These are phyloP conservation scores for Anticlea derivata DNA, from an alignment of 2,888 invertebrate species.

Conservation along the genomic window DNA sequence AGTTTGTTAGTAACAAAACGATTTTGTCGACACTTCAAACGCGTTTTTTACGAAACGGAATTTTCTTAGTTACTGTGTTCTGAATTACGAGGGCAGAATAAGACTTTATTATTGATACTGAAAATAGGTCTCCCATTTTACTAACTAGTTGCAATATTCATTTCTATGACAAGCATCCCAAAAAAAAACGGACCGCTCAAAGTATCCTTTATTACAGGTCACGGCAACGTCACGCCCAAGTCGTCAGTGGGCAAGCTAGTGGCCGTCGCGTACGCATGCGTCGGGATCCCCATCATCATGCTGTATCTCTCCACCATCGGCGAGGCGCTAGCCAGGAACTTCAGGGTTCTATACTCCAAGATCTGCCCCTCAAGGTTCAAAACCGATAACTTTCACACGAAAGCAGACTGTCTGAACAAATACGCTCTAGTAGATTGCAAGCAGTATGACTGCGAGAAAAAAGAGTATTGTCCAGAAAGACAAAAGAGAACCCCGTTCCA, in stretches of 20 bases:
- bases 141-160: too few relatives aligned
- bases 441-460: constrained; percentile 50
- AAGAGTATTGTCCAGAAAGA: constrained; percentile 45
- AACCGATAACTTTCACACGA: constrained; percentile 51
- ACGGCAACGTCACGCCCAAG: constrained; percentile 92
- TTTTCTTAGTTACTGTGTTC: too few relatives aligned
- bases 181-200: not conserved
- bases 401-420: constrained; percentile 52
- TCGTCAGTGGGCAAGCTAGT: constrained; percentile 91
- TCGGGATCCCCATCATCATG: constrained; percentile 94
- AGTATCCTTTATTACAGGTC: constrained; percentile 84
- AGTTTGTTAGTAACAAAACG: too few relatives aligned
- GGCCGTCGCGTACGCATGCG: constrained; percentile 92
- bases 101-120: too few relatives aligned
- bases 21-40: too few relatives aligned
- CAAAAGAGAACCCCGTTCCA: constrained; percentile 69
- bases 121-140: too few relatives aligned
- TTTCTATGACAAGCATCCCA: too few relatives aligned
- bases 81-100: too few relatives aligned
- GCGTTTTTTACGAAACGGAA: too few relatives aligned
- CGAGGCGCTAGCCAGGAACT: constrained; percentile 91
- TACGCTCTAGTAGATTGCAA: constrained; percentile 47
- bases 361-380: constrained; percentile 59
- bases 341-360: constrained; percentile 88
- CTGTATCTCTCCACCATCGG: constrained; percentile 95